Evolutionary conservation across 2,888 invertebrate species (phyloP).

Genomic region (Aspidiotus rigidus): DNA sequence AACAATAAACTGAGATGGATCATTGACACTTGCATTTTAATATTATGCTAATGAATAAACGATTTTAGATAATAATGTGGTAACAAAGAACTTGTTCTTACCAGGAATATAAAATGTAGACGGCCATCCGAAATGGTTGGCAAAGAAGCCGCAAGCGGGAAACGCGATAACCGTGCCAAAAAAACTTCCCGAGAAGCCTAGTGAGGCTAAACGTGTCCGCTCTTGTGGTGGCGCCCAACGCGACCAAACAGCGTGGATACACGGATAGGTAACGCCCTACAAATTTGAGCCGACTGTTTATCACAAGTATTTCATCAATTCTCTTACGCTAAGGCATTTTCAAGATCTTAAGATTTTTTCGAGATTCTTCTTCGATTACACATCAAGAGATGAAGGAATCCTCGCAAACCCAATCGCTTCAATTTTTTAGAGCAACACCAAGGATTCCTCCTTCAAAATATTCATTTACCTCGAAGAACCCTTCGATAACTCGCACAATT

Average conservation of each 20-base stretch:
- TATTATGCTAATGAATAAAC: no score
- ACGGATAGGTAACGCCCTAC: constrained; percentile 67
- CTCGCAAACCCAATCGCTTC: no score
- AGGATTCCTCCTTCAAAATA: no score
- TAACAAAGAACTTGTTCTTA: constrained; percentile 35
- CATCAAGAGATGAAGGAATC: no score
- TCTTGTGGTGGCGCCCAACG: constrained; percentile 74
- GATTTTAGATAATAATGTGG: no score
- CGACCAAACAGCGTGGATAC: constrained; percentile 75
- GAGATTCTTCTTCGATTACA: no score
- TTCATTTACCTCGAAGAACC: constrained; percentile 61
- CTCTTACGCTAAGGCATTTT: no score
- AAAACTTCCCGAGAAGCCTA: constrained; percentile 78
- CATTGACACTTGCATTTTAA: no score
- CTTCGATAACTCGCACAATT: constrained; percentile 64
- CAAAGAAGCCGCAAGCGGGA: constrained; percentile 65
- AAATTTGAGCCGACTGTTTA: constrained; percentile 25
- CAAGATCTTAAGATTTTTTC: no score
- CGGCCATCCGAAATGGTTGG: constrained; percentile 65
- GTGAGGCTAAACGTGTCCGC: constrained; percentile 65
- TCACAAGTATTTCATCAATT: no score
- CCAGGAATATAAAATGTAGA: constrained; percentile 75
- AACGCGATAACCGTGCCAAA: constrained; percentile 76
- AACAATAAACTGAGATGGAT: no score
- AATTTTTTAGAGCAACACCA: no score